Evolutionary conservation across 2,797 vertebrate genomes (phyloP).

Genomic region (Adelosebastes latens): DNA sequence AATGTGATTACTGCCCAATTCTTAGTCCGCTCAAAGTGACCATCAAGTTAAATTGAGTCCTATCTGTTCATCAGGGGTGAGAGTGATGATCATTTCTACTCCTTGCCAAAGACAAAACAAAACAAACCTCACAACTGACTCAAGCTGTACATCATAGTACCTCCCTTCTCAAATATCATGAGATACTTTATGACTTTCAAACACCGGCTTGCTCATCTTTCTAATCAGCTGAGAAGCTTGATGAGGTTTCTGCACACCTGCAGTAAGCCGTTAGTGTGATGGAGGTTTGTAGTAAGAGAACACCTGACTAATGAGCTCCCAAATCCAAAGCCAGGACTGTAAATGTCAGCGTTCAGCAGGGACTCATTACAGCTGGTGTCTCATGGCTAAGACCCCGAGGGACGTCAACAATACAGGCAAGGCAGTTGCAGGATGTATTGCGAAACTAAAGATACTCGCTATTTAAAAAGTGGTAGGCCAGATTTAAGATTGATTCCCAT

Average conservation of each 20-base stretch:
- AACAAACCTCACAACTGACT: background rate
- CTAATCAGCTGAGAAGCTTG: constrained; percentile 17
- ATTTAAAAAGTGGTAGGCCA: background rate
- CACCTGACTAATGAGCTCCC: constrained; percentile 82
- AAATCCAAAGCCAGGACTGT: constrained; percentile 72
- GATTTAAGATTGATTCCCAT: background rate
- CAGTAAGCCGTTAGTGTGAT: constrained; percentile 30
- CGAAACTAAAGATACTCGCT: constrained; percentile 39
- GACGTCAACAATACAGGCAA: constrained; percentile 55
- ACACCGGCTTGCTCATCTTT: constrained; percentile 6
- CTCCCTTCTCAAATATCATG: background rate
- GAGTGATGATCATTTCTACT: background rate
- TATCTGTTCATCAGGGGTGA: background rate
- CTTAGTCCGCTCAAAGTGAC: background rate
- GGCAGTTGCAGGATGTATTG: constrained; percentile 19
- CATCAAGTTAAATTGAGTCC: background rate
- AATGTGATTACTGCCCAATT: background rate
- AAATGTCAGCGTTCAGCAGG: constrained; percentile 82
- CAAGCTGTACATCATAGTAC: background rate
- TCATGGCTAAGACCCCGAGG: constrained; percentile 55
- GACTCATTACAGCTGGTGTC: constrained; percentile 83
- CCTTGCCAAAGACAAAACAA: background rate
- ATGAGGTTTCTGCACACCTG: constrained; percentile 59
- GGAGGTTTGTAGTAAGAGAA: constrained; percentile 50
- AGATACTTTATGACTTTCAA: constrained; percentile 21